These are phyloP conservation scores for Crax fasciolata DNA, from an alignment of 2,797 vertebrate genomes.

Conservation along the genomic window DNA sequence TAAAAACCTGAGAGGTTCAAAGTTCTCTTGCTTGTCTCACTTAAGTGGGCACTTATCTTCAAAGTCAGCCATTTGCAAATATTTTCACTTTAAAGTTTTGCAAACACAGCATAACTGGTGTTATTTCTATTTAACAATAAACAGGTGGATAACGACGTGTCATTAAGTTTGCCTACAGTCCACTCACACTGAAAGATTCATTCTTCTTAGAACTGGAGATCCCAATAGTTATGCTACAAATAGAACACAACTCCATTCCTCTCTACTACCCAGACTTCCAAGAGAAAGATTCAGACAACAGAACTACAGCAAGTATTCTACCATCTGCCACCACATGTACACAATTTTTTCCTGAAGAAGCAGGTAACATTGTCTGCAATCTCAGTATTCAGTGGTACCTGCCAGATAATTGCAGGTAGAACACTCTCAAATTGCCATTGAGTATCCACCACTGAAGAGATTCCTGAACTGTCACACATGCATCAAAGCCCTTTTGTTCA, in stretches of 20 bases:
- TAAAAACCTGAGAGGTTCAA: conserved; percentile 48
- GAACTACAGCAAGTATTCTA: neutral
- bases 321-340: neutral
- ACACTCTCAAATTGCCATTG: neutral
- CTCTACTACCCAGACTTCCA: neutral
- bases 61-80: conserved; percentile 34
- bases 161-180: neutral
- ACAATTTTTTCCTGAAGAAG: neutral
- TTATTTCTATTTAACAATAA: conserved; percentile 5
- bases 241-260: neutral
- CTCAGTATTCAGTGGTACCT: neutral
- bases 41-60: conserved; percentile 47
- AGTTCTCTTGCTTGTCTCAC: conserved; percentile 28
- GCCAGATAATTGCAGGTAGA: neutral
- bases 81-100: conserved; percentile 24
- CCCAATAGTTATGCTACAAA: neutral
- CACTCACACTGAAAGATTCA: neutral
- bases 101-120: neutral
- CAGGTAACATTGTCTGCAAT: neutral
- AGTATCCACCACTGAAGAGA: neutral
- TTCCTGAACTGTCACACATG: neutral
- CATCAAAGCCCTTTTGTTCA: neutral
- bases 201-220: neutral
- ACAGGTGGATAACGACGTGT: neutral
- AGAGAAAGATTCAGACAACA: neutral